Conservation (phyloP, 2,888 invertebrate genomes). For the Phyllotreta striolata region DNA sequence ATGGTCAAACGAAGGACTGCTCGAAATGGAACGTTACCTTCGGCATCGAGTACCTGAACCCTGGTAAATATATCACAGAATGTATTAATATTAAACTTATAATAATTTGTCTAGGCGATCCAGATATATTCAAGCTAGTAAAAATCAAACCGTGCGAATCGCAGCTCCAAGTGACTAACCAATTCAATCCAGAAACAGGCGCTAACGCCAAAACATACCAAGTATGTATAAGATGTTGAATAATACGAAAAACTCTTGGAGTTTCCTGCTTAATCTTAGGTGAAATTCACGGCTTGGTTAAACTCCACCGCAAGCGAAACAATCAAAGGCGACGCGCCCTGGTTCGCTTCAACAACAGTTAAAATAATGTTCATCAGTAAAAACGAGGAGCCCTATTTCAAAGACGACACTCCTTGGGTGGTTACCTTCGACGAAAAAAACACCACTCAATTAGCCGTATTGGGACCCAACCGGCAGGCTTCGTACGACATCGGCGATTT, state of each 20-base stretch:
- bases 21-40: constrained; percentile 53
- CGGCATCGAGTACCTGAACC: constrained; percentile 16
- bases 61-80: no score
- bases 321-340: constrained; percentile 35
- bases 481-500: constrained; percentile 27
- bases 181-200: constrained; percentile 29
- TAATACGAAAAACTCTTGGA: neutral
- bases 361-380: constrained; percentile 40
- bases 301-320: constrained; percentile 10
- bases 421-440: constrained; percentile 37
- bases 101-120: constrained; percentile 14
- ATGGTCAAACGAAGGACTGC: constrained; percentile 27
- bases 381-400: constrained; percentile 40
- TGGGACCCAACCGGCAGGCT: constrained; percentile 21
- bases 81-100: constrained; percentile 4
- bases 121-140: constrained; percentile 34
- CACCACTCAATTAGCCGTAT: constrained; percentile 2
- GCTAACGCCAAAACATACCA: constrained; percentile 17
- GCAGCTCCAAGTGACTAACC: constrained; percentile 43
- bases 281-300: constrained; percentile 37
- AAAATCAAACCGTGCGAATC: constrained; percentile 32
- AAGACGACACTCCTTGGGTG: constrained; percentile 23
- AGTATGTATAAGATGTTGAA: constrained; percentile 27
- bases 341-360: constrained; percentile 31
- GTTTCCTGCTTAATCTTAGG: constrained; percentile 29